phyloP scores from a whole-genome alignment of 1,140 invertebrate genomes.

The Drosophila pseudoananassae region DNA sequence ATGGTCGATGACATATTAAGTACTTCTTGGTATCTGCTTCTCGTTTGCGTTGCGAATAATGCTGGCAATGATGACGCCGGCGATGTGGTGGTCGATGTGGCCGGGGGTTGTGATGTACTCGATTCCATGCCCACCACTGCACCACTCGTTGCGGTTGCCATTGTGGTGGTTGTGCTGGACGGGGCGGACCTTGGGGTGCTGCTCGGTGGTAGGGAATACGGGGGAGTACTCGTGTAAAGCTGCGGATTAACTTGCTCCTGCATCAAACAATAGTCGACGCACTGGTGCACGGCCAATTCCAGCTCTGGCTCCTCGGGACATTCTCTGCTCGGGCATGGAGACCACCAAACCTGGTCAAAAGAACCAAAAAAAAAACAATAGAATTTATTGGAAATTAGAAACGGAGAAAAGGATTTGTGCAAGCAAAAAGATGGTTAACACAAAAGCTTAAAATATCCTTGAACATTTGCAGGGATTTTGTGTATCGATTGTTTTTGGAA shows the following conservation, averaged over 20 bases:
- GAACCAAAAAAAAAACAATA: constrained; percentile 4
- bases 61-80: constrained; percentile 74
- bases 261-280: constrained; percentile 88
- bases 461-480: constrained; percentile 2
- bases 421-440: constrained; percentile 5
- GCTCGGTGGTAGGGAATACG: constrained; percentile 53
- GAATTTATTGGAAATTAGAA: constrained; percentile 32
- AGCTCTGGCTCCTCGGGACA: constrained; percentile 90
- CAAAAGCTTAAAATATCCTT: not conserved
- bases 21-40: constrained; percentile 83
- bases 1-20: constrained; percentile 84
- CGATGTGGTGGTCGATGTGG: constrained; percentile 55
- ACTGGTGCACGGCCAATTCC: constrained; percentile 88
- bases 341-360: constrained; percentile 89
- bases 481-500: constrained; percentile 22
- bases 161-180: constrained; percentile 10
- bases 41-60: constrained; percentile 76
- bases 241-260: constrained; percentile 81
- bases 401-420: constrained; percentile 22
- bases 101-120: constrained; percentile 19
- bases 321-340: constrained; percentile 89
- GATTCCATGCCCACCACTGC: constrained; percentile 5
- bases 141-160: constrained; percentile 32
- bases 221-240: constrained; percentile 62
- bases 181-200: constrained; percentile 11